Base-by-base conservation (phyloP, 2,888 invertebrate species). In the Drosophila basisetae region DNA sequence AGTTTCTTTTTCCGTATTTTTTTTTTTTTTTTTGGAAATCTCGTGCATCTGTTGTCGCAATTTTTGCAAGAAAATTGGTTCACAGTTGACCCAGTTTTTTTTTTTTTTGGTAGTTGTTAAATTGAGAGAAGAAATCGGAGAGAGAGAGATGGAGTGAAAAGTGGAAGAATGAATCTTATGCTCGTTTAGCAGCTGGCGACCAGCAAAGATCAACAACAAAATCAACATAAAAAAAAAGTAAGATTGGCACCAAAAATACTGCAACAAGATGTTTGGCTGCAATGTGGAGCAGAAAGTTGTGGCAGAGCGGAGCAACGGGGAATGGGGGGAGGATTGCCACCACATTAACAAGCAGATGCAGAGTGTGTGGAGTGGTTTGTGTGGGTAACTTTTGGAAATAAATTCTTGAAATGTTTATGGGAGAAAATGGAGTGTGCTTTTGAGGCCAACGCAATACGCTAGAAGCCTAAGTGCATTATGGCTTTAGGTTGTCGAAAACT, bases 61-160 rank as follows among this genome's bases (percentile, higher is more conserved):
- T 83, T 85, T 47, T 83, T 80, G 89, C 82, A 78, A 73, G 90
- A 85, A 84, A 85, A 85, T 85, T 90, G 89, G 86, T 88, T 85
- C 80, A 83, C 76, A 83, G 79, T 83, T 90, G 84, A 84, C 84
- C 84, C 90, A 84, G 83, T 90, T 84, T 89, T 83, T 16, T 18
- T 56, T 52, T 30, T 22, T 79, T 77, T 77, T 76, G 67, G 67
- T 80, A 76, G 76, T 71, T 65, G 63, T n/a, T 37, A 33, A 59
- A 58, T 49, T 50, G 47, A 59, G 62, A 62, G 41, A 49, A 61
- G 35, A 31, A 30, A 63, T 47, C 47, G 47, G 60, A 41, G 63
- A 49, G 37, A 43, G 54, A 43, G 54, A 33, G 55, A 56, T 53
- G 55, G 37, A 59, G 49, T 33, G 37, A 18, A 30, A 35, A 56